These are phyloP conservation scores for Sebastes hubbsi DNA, from an alignment of 2,797 vertebrate species.

Conservation along the genomic window DNA sequence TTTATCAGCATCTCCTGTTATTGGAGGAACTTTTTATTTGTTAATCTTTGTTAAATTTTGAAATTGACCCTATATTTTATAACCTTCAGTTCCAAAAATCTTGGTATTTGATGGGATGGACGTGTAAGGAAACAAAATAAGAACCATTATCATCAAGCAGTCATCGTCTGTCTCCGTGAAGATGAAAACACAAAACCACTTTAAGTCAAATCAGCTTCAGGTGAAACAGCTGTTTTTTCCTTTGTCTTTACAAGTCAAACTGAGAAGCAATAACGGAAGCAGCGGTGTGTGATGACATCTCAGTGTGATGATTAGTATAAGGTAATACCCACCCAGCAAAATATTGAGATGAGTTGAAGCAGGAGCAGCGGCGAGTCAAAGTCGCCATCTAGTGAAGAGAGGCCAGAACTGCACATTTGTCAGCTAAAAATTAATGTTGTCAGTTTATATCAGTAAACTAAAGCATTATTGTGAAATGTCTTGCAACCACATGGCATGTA, in stretches of 20 bases:
- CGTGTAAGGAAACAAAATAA: not conserved
- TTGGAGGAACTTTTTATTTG: not conserved
- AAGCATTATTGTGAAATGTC: not conserved
- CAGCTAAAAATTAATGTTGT: not conserved
- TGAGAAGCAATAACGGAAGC: not conserved
- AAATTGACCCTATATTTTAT: not conserved
- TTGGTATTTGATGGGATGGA: not conserved
- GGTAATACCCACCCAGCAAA: not conserved
- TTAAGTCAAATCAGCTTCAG: not conserved
- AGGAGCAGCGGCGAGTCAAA: not conserved
- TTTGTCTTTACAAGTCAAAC: not conserved
- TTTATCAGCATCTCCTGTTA: not conserved
- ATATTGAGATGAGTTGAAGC: not conserved
- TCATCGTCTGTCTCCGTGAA: not conserved
- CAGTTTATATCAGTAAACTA: not conserved
- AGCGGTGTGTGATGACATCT: not conserved
- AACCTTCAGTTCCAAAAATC: not conserved
- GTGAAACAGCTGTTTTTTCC: not conserved
- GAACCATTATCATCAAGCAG: not conserved
- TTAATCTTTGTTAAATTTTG: not conserved
- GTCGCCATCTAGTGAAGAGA: conserved; percentile 61
- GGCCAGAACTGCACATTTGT: conserved; percentile 28
- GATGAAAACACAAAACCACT: not conserved
- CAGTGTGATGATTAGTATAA: not conserved
- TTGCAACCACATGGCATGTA: not conserved